Conservation (phyloP, 2,797 vertebrate species). For the Lepilemur septentrionalis region DNA sequence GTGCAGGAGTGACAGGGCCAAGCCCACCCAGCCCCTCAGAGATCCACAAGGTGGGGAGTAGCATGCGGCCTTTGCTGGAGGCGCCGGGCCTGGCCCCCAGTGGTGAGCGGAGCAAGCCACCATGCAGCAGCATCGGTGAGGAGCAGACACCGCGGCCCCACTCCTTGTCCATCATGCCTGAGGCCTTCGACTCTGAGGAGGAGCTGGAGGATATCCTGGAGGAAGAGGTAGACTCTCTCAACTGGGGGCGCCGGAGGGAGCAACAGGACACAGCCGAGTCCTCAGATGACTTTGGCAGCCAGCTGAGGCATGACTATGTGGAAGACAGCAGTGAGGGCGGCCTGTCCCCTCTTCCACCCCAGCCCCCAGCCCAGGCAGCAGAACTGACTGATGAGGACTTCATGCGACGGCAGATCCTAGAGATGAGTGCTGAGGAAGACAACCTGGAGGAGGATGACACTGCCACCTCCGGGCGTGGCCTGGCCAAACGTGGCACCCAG, state of each 20-base stretch:
- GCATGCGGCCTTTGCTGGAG: slow-evolving; percentile 93
- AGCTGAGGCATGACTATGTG: slow-evolving; percentile 96
- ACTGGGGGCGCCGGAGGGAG: slow-evolving; percentile 89
- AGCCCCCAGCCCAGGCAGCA: slow-evolving; percentile 89
- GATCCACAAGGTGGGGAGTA: slow-evolving; percentile 95
- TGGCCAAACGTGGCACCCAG: slow-evolving; percentile 80
- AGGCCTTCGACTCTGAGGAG: slow-evolving; percentile 93
- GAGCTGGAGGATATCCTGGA: slow-evolving; percentile 96
- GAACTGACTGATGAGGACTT: slow-evolving; percentile 95
- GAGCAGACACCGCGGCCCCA: slow-evolving; percentile 93
- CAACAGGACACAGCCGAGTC: slow-evolving; percentile 89
- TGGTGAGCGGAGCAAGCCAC: slow-evolving; percentile 78
- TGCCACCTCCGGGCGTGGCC: slow-evolving; percentile 74
- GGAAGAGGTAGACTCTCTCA: slow-evolving; percentile 92
- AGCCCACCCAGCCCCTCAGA: slow-evolving; percentile 93
- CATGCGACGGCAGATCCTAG: slow-evolving; percentile 97
- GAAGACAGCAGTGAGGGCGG: slow-evolving; percentile 98
- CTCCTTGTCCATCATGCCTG: slow-evolving; percentile 94
- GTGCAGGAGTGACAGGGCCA: slow-evolving; percentile 88
- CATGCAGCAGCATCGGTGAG: slow-evolving; percentile 84
- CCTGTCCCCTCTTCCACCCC: slow-evolving; percentile 92
- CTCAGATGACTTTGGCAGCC: slow-evolving; percentile 97
- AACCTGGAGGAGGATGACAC: slow-evolving; percentile 90
- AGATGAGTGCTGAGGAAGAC: slow-evolving; percentile 99
- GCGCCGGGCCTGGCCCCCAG: slow-evolving; percentile 83